A percentile compares a stretch with the other conserved stretches of the same genome.
Conservation (phyloP, 2,113 vertebrate species). For the Protobothrops mucrosquamatus region DNA sequence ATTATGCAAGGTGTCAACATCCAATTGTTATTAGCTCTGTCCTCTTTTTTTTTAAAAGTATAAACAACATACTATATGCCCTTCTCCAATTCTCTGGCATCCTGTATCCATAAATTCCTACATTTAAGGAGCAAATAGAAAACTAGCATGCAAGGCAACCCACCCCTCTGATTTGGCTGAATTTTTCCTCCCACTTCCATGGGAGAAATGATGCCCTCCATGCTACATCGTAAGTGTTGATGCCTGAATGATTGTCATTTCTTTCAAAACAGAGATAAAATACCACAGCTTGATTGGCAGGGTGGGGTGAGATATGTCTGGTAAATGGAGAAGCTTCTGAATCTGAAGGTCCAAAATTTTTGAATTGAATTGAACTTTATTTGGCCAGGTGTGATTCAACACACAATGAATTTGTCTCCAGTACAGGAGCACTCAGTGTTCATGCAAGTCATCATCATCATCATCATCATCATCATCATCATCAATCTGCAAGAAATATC, state of each 20-base stretch:
- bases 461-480: background rate
- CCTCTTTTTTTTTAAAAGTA: background rate
- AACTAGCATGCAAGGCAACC: background rate
- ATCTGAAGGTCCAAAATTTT: background rate
- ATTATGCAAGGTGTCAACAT: background rate
- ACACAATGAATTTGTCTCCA: background rate
- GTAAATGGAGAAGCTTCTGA: background rate
- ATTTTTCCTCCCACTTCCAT: background rate
- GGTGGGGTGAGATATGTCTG: background rate
- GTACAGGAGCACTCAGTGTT: background rate
- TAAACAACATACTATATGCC: background rate
- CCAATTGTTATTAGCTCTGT: background rate
- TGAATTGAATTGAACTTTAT: background rate
- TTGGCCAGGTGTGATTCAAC: background rate
- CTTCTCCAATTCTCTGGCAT: background rate
- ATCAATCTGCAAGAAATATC: background rate
- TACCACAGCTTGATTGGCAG: background rate
- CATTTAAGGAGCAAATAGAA: background rate
- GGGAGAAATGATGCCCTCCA: background rate
- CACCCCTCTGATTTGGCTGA: background rate
- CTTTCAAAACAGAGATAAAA: background rate
- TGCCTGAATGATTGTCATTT: background rate
- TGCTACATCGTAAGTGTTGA: background rate
- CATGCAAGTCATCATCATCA: background rate
- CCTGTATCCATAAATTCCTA: background rate